Conservation (phyloP, 2,888 invertebrate genomes). For the Archaeoteleia sp. region DNA sequence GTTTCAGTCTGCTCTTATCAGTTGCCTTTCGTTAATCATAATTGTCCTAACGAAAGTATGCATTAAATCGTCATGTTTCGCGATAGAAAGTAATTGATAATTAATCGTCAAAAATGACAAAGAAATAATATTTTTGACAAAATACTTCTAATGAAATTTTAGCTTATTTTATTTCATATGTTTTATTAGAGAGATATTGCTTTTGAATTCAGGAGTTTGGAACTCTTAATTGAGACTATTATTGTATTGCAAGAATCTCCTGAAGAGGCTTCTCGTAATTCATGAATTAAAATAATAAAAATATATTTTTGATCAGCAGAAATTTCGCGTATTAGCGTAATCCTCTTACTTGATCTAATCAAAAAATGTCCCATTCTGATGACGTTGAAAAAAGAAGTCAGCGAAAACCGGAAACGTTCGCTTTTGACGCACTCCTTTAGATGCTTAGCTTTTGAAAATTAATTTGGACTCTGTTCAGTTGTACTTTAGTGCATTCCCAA, state of each 20-base stretch:
- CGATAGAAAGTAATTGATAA: slow-evolving; percentile 27
- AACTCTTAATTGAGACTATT: too few species aligned
- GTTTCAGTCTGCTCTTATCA: slow-evolving; percentile 29
- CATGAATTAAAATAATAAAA: background rate
- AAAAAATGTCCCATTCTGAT: slow-evolving; percentile 7
- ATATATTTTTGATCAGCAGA: slow-evolving; percentile 24
- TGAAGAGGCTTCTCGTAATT: too few species aligned
- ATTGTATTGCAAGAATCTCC: too few species aligned
- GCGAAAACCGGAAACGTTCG: slow-evolving; percentile 11
- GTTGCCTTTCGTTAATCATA: slow-evolving; percentile 28
- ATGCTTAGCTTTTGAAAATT: slow-evolving; percentile 67
- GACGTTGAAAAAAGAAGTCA: slow-evolving; percentile 10
- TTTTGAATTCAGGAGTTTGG: too few species aligned
- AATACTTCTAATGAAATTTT: slow-evolving; percentile 7
- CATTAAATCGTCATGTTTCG: slow-evolving; percentile 38
- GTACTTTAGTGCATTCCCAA: slow-evolving; percentile 39
- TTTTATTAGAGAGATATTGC: too few species aligned
- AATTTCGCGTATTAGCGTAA: slow-evolving; percentile 25
- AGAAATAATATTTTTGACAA: slow-evolving; percentile 5
- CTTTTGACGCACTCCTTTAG: slow-evolving; percentile 58
- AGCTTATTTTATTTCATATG: too few species aligned
- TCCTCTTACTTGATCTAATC: slow-evolving; percentile 35
- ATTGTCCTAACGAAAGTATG: slow-evolving; percentile 22
- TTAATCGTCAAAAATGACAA: slow-evolving; percentile 4
- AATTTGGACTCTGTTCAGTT: slow-evolving; percentile 73